phyloP scores from a whole-genome alignment of 2,888 invertebrate genomes.

The Acronicta alni region DNA sequence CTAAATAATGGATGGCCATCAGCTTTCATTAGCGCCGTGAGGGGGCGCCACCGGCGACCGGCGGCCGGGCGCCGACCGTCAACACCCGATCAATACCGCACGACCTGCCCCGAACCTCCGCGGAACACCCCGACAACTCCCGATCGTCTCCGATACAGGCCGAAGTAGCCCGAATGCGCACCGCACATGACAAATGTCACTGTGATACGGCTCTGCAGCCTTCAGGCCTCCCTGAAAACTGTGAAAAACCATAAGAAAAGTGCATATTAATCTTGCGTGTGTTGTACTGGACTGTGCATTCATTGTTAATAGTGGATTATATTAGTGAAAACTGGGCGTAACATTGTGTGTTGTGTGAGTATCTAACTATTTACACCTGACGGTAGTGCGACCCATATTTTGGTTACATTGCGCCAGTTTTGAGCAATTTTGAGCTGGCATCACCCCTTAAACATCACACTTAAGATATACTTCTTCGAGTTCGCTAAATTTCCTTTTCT shows the following conservation, averaged over 20 bases:
- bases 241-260: constrained; percentile 70
- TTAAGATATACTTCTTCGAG: not conserved
- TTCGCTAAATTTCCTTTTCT: not conserved
- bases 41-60: constrained; percentile 86
- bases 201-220: constrained; percentile 81
- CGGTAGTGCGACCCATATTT: constrained; percentile 57
- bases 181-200: constrained; percentile 86
- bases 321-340: constrained; percentile 58
- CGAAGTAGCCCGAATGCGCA: constrained; percentile 67
- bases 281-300: constrained; percentile 67
- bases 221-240: constrained; percentile 83
- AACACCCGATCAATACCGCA: constrained; percentile 76
- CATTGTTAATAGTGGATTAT: constrained; percentile 61
- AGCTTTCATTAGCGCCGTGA: constrained; percentile 82
- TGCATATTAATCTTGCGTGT: constrained; percentile 61
- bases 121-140: constrained; percentile 60
- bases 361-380: constrained; percentile 62
- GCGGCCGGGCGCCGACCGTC: constrained; percentile 79
- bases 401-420: constrained; percentile 38
- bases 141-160: constrained; percentile 65
- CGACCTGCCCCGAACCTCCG: constrained; percentile 47
- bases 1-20: constrained; percentile 87
- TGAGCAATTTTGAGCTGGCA: constrained; percentile 20
- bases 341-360: constrained; percentile 76
- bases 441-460: not conserved